Percentiles rank a stretch among this genome's conserved stretches.
These are phyloP conservation scores for Microtus montanus DNA, from an alignment of 2,113 vertebrate genomes.

Conservation along the genomic window DNA sequence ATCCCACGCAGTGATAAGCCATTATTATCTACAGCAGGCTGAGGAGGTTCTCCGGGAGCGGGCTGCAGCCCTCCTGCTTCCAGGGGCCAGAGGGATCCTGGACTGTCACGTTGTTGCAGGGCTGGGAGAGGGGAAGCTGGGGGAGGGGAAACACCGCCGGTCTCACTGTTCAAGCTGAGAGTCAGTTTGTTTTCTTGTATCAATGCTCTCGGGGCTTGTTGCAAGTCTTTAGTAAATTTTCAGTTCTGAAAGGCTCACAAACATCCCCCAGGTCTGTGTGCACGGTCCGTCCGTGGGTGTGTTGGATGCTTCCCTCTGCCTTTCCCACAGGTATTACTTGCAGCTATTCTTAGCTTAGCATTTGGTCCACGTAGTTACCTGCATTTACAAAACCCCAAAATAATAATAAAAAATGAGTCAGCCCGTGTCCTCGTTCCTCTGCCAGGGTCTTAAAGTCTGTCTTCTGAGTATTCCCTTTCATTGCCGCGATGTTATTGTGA, in stretches of 20 bases:
- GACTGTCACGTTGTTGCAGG: neutral
- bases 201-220: neutral
- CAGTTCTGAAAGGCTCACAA: neutral
- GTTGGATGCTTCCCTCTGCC: neutral
- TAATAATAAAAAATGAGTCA: neutral
- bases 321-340: neutral
- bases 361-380: neutral
- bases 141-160: rapidly evolving
- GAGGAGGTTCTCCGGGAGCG: neutral
- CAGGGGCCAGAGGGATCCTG: rapidly evolving
- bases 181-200: rapidly evolving
- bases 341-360: neutral
- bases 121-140: neutral
- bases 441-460: neutral
- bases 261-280: neutral
- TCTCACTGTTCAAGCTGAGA: neutral
- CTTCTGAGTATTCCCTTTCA: neutral
- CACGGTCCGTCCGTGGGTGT: neutral
- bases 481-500: neutral
- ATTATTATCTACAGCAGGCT: neutral
- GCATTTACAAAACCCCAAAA: neutral
- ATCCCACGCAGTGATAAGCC: neutral
- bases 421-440: rapidly evolving
- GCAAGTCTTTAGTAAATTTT: neutral
- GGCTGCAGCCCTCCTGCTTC: too few species aligned